Conservation (phyloP, 2,888 invertebrate species). For the Eurois occulta region DNA sequence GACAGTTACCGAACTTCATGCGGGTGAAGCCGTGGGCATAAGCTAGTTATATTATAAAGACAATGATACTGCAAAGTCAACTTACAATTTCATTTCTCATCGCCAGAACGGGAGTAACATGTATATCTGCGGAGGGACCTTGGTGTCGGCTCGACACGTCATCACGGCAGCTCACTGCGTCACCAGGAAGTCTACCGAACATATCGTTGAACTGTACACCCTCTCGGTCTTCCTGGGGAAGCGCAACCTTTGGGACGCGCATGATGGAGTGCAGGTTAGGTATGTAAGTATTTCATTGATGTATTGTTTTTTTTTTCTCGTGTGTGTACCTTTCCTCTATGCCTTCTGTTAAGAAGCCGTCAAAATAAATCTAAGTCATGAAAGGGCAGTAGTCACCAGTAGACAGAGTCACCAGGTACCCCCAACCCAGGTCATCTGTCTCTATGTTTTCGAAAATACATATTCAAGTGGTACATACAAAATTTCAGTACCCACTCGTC, state of each 20-base stretch:
- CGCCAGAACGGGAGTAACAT: constrained; percentile 75
- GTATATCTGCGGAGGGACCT: constrained; percentile 91
- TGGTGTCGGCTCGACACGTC: constrained; percentile 88
- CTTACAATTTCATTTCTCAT: neutral
- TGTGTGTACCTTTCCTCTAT: neutral
- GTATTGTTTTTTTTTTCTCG: neutral
- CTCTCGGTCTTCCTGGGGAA: constrained; percentile 83
- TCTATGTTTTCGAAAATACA: neutral
- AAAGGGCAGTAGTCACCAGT: neutral
- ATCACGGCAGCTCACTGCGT: constrained; percentile 92
- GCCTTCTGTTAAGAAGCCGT: neutral
- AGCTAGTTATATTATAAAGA: neutral
- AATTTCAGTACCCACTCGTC: neutral
- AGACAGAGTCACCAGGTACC: neutral
- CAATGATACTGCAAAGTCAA: neutral
- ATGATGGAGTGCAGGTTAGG: constrained; percentile 81
- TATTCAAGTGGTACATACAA: neutral
- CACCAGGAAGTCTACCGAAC: constrained; percentile 80
- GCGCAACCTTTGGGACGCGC: constrained; percentile 82
- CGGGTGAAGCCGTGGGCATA: too few species aligned
- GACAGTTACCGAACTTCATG: too few species aligned
- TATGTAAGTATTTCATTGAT: constrained; percentile 72
- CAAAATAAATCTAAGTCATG: neutral
- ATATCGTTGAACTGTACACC: constrained; percentile 78
- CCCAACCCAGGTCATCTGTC: neutral